Percentiles rank a stretch among this genome's conserved stretches.
These are phyloP conservation scores for Hypena proboscidalis DNA, from an alignment of 2,888 invertebrate species.

Conservation along the genomic window DNA sequence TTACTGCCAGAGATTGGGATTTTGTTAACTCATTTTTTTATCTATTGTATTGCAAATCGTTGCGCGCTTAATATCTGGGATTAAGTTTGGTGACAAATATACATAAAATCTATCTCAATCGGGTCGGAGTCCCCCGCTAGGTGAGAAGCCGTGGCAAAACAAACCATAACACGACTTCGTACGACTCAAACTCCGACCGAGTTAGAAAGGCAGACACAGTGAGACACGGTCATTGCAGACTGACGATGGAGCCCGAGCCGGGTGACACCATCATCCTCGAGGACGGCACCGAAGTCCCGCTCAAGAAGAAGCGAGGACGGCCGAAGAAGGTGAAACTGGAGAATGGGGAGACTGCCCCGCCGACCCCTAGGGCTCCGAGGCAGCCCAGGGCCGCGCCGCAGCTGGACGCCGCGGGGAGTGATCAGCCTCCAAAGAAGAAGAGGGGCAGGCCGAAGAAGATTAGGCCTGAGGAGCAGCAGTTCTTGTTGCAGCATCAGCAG, in stretches of 20 bases:
- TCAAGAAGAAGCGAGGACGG: conserved; percentile 95
- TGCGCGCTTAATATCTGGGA: conserved; percentile 19
- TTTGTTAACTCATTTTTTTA: background rate
- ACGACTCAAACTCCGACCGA: too few relatives aligned
- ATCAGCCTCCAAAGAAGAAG: conserved; percentile 92
- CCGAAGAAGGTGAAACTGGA: conserved; percentile 92
- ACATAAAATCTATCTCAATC: conserved; percentile 17
- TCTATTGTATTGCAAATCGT: background rate
- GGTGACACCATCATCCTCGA: conserved; percentile 84
- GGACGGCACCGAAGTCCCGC: conserved; percentile 88
- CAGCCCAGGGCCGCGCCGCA: conserved; percentile 60
- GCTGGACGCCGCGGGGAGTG: conserved; percentile 55
- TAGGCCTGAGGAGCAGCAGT: conserved; percentile 87
- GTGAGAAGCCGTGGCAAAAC: conserved; percentile 5
- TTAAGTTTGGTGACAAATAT: conserved; percentile 45
- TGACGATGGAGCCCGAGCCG: conserved; percentile 82
- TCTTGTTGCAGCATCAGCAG: conserved; percentile 75
- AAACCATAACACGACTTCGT: conserved; percentile 2
- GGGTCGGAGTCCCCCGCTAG: conserved; percentile 18
- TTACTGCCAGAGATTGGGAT: too few relatives aligned
- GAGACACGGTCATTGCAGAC: conserved; percentile 61
- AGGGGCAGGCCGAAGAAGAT: conserved; percentile 95
- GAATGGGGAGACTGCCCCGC: conserved; percentile 87
- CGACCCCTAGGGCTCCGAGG: conserved; percentile 79
- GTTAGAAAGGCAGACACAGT: conserved; percentile 36